These are phyloP conservation scores for Apodemia duryi DNA, from an alignment of 2,888 invertebrate species.

Conservation along the genomic window DNA sequence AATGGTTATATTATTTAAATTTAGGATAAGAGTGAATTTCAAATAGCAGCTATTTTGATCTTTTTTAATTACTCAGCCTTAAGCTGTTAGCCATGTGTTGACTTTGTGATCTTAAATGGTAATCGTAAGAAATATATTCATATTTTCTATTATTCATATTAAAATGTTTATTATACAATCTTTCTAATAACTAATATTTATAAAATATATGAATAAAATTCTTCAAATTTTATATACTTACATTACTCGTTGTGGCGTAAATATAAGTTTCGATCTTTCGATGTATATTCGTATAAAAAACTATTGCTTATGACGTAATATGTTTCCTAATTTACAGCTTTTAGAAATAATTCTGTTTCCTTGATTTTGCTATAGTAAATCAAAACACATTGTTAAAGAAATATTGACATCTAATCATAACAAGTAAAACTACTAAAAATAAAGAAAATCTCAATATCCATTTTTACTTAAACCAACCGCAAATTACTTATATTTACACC, in stretches of 20 bases:
- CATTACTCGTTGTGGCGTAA: slow-evolving; percentile 5
- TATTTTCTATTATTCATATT: slow-evolving; percentile 72
- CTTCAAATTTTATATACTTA: background rate
- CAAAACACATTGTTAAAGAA: too few relatives aligned
- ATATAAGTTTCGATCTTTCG: background rate
- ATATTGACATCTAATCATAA: too few relatives aligned
- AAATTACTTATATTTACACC: too few relatives aligned
- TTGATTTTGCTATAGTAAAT: too few relatives aligned
- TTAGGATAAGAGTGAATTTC: slow-evolving; percentile 23
- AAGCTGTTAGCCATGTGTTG: slow-evolving; percentile 47
- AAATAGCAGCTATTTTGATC: slow-evolving; percentile 25
- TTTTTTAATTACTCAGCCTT: slow-evolving; percentile 26
- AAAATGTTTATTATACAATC: slow-evolving; percentile 48
- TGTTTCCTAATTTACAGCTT: too few relatives aligned
- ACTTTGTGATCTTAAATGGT: slow-evolving; percentile 67
- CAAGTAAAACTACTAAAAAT: too few relatives aligned
- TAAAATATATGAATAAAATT: slow-evolving; percentile 27
- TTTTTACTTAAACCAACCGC: too few relatives aligned
- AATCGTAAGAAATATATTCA: slow-evolving; percentile 70
- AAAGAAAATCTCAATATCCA: too few relatives aligned
- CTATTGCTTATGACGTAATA: too few relatives aligned
- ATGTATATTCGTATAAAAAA: too few relatives aligned
- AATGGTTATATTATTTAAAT: slow-evolving; percentile 17
- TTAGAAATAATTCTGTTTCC: too few relatives aligned
- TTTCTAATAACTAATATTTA: slow-evolving; percentile 61